These are phyloP conservation scores for Lasioglossum figueresi DNA, from an alignment of 2,888 invertebrate genomes.

Conservation along the genomic window DNA sequence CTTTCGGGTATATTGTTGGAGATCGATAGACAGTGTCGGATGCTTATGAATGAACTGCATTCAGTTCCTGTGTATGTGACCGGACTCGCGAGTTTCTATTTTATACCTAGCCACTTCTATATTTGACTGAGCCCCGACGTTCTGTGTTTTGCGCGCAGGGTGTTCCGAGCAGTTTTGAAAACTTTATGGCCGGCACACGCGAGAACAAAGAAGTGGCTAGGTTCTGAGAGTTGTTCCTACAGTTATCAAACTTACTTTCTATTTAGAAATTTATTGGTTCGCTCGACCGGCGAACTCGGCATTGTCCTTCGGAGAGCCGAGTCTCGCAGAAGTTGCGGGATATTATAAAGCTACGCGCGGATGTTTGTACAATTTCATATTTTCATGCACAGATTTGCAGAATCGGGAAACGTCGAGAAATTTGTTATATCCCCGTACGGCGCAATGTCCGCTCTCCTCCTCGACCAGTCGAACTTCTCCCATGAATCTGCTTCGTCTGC, in stretches of 20 bases:
- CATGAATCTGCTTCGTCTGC: background rate
- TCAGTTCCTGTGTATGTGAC: background rate
- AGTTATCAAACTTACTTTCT: constrained; percentile 17
- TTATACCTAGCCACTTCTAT: constrained; percentile 4
- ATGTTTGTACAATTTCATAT: constrained; percentile 2
- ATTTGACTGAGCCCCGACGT: background rate
- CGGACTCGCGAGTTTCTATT: constrained; percentile 8
- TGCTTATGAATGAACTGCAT: constrained; percentile 6
- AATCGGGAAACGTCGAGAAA: background rate
- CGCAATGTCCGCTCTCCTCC: background rate
- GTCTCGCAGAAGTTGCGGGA: background rate
- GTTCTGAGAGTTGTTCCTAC: constrained; percentile 3
- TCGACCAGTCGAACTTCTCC: background rate
- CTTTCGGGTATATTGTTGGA: constrained; percentile 5
- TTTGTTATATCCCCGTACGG: background rate
- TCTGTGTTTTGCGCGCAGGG: background rate
- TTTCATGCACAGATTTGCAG: background rate
- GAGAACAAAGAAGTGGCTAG: constrained; percentile 9
- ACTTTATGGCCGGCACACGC: constrained; percentile 6
- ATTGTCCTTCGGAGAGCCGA: background rate
- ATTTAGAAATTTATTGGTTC: constrained; percentile 17
- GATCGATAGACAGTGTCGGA: constrained; percentile 10
- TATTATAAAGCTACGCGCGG: background rate
- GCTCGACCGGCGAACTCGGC: background rate
- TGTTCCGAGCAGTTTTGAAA: background rate